Base-by-base conservation (phyloP, 2,888 invertebrate genomes). In the Dasysyrphus albostriatus region DNA sequence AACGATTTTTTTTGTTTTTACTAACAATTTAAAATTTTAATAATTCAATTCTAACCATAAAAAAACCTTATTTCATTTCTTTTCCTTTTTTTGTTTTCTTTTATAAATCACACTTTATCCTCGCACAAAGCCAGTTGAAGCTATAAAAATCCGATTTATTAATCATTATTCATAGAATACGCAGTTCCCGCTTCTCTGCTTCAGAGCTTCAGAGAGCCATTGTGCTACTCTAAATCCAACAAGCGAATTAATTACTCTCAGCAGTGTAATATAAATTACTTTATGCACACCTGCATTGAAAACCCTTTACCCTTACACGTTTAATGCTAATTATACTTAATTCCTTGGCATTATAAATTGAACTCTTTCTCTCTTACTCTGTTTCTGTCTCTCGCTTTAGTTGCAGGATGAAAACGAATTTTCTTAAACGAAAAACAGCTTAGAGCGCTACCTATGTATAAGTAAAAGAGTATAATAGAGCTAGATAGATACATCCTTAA, bases 301-400 rank as follows among this genome's bases (percentile, higher is more conserved):
- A 63, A 78, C 61, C 63, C 73, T 74, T 77, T 74, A 69, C 82
- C 73, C 72, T 58, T 58, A 65, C 82, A 82, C 67, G 69, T 85
- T 85, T 85, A 85, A 85, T 82, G 77, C 85, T 85, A 85, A 85
- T 85, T 85, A 85, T 78, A 85, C 77, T 82, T 85, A 85, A 82
- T 85, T 82, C 85, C 63, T 69, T 74, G 56, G 85, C 44, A 85
- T 85, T 82, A 85, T 85, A 74, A 85, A 85, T 82, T 85, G 82
- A 85, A 77, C 56, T 73, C 54, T 70, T 79, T 58, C 16, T n/a
- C 56, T 34, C n/a, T 5, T 16, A n/a, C 34, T 2, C 10, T 44
- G 29, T 16, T n/a, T 19, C 61, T 42, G 3, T 24, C 12, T 5
- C 6, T 10, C 29, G 2, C 44, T 44, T 42, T 29, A 10, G 39